A percentile compares a stretch with the other conserved stretches of the same genome.
Conservation (phyloP, 2,888 invertebrate species). For the Nymphalis c-album region DNA sequence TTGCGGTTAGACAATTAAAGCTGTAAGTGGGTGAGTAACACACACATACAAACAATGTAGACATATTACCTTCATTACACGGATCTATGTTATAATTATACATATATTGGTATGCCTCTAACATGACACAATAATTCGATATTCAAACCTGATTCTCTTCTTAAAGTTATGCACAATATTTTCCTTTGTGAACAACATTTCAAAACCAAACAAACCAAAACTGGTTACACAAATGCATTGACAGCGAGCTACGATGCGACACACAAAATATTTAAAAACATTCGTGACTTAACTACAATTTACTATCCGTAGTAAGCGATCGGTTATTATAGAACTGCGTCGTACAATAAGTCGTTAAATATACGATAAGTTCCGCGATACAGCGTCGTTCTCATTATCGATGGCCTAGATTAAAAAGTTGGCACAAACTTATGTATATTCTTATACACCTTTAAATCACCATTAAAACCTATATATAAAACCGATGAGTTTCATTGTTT, state of each 20-base stretch:
- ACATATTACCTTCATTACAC: too few species aligned
- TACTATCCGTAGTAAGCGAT: slow-evolving; percentile 45
- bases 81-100: too few species aligned
- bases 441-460: too few species aligned
- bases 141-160: background rate
- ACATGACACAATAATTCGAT: background rate
- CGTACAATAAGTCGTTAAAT: slow-evolving; percentile 73
- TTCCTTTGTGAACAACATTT: slow-evolving; percentile 1
- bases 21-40: too few species aligned
- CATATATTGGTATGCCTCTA: too few species aligned
- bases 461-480: too few species aligned
- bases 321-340: slow-evolving; percentile 48
- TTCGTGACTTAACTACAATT: slow-evolving; percentile 47
- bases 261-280: slow-evolving; percentile 31
- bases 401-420: slow-evolving; percentile 63
- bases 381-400: slow-evolving; percentile 56
- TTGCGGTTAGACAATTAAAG: too few species aligned
- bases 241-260: slow-evolving; percentile 11
- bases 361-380: slow-evolving; percentile 44
- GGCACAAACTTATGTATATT: slow-evolving; percentile 5
- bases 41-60: too few species aligned
- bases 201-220: slow-evolving; percentile 17
- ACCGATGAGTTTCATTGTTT: too few species aligned
- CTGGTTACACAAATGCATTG: slow-evolving; percentile 22
- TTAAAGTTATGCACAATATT: slow-evolving; percentile 5